A percentile compares a stretch with the other conserved stretches of the same genome.
phyloP scores from a whole-genome alignment of 1,140 invertebrate genomes.

The Rhagoletis pomonella region DNA sequence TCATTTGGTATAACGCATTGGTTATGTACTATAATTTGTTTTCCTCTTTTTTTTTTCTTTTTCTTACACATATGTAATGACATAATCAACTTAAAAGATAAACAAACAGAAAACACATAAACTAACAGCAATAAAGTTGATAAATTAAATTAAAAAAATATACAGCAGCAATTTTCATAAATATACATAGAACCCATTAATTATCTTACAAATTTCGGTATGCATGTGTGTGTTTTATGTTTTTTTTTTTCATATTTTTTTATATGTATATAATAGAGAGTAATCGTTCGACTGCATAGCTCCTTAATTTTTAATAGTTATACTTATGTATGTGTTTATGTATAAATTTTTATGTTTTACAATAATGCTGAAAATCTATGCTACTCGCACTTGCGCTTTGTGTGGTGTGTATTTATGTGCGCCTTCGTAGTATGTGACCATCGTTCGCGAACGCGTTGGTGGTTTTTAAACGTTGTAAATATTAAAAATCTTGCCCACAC shows the following conservation, averaged over 20 bases:
- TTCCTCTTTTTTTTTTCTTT: background rate
- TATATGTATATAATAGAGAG: background rate
- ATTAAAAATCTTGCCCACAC: constrained; percentile 41
- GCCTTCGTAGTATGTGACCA: background rate
- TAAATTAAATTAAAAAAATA: constrained; percentile 10
- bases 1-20: constrained; percentile 17
- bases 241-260: background rate
- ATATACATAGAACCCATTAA: background rate
- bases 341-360: constrained; percentile 20
- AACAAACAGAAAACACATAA: background rate
- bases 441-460: background rate
- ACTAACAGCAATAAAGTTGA: background rate
- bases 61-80: background rate
- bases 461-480: constrained; percentile 45
- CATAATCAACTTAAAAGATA: constrained; percentile 20
- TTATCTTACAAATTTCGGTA: background rate
- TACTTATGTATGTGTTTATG: background rate
- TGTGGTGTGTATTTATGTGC: no score
- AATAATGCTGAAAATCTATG: constrained; percentile 46
- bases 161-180: constrained; percentile 6
- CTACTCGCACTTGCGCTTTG: background rate
- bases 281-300: constrained; percentile 36
- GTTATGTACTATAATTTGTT: background rate
- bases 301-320: constrained; percentile 26
- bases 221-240: background rate